Evolutionary conservation across 1,140 invertebrate species (phyloP).

Genomic region (Atta colombica): DNA sequence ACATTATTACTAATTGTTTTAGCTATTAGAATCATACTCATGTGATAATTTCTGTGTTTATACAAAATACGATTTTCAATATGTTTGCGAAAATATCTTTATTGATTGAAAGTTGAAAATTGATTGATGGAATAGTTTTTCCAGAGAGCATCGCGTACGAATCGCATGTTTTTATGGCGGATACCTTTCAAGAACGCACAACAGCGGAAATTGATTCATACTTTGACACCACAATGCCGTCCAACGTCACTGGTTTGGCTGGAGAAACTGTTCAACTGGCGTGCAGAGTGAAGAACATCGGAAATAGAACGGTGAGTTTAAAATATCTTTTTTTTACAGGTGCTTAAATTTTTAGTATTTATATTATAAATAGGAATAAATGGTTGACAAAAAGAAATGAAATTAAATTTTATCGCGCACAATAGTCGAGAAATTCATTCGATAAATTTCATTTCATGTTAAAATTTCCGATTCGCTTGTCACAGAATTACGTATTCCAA

Average conservation of each 20-base stretch:
- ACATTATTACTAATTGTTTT: neutral
- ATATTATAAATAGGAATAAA: neutral
- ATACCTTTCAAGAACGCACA: constrained; percentile 87
- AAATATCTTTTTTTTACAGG: neutral
- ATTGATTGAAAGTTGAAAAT: neutral
- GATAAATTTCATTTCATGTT: neutral
- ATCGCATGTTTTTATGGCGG: constrained; percentile 13
- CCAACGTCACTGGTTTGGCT: constrained; percentile 88
- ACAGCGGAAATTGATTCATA: constrained; percentile 88
- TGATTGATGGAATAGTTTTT: constrained; percentile 32
- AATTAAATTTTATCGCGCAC: neutral
- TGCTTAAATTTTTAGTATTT: neutral
- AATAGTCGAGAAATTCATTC: neutral
- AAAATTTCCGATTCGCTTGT: neutral
- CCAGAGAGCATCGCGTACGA: constrained; percentile 58
- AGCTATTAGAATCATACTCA: neutral
- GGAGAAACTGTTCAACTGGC: constrained; percentile 88
- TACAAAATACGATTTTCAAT: neutral
- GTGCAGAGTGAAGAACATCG: constrained; percentile 88
- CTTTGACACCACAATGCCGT: constrained; percentile 86
- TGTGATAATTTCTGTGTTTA: neutral
- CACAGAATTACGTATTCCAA: neutral
- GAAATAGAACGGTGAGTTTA: constrained; percentile 88
- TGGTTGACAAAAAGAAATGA: neutral
- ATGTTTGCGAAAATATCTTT: neutral